Percentiles rank a stretch among this genome's conserved stretches.
Conservation (phyloP, 2,888 invertebrate species). For the Ephialtes manifestator region DNA sequence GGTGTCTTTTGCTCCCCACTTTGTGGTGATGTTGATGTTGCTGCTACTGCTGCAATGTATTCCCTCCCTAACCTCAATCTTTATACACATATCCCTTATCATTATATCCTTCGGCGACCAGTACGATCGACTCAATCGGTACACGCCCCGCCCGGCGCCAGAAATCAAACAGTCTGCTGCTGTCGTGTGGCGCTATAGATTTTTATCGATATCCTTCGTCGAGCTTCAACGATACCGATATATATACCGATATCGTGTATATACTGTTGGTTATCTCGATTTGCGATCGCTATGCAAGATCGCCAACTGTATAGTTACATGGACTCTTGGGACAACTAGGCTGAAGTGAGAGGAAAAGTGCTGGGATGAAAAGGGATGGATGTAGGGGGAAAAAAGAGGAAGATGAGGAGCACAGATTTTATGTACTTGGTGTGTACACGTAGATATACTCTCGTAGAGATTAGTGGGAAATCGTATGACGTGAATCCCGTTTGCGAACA, state of each 20-base stretch:
- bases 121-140: slow-evolving; percentile 54
- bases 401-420: slow-evolving; percentile 1
- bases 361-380: slow-evolving; percentile 10
- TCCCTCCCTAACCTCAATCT: slow-evolving; percentile 16
- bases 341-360: slow-evolving; percentile 26
- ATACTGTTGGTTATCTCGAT: slow-evolving; percentile 64
- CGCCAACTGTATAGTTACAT: slow-evolving; percentile 72
- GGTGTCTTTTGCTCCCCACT: slow-evolving; percentile 30
- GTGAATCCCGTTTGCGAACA: background rate
- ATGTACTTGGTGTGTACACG: background rate
- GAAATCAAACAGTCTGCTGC: slow-evolving; percentile 38
- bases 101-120: slow-evolving; percentile 60
- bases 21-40: slow-evolving; percentile 11
- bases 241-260: slow-evolving; percentile 11
- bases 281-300: slow-evolving; percentile 59
- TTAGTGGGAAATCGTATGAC: background rate
- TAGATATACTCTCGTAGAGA: background rate
- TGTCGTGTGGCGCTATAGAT: slow-evolving; percentile 65
- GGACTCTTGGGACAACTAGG: slow-evolving; percentile 62
- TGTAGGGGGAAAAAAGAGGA: background rate
- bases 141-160: slow-evolving; percentile 69
- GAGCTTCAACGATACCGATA: slow-evolving; percentile 22
- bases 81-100: slow-evolving; percentile 47
- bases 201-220: slow-evolving; percentile 11
- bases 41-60: slow-evolving; percentile 24